A percentile compares a stretch with the other conserved stretches of the same genome.
phyloP scores from a whole-genome alignment of 1,140 invertebrate species.

The Pantala flavescens region DNA sequence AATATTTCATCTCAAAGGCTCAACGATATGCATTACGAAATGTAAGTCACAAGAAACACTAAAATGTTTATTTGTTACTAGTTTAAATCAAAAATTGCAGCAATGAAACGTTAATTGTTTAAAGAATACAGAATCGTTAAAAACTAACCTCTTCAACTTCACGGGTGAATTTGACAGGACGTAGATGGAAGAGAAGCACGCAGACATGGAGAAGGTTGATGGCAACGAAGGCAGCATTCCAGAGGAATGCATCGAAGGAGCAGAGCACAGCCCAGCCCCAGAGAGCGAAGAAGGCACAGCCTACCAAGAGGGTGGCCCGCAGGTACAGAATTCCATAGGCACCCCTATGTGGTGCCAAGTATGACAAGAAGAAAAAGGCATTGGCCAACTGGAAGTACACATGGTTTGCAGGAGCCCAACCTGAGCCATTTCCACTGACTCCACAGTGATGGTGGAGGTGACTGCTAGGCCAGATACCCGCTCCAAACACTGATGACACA shows the following conservation, averaged over 20 bases:
- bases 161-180: constrained; percentile 70
- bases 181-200: constrained; percentile 65
- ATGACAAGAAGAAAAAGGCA: constrained; percentile 66
- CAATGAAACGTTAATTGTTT: too few relatives aligned
- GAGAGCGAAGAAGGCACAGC: constrained; percentile 62
- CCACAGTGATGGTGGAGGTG: neutral
- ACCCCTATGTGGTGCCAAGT: constrained; percentile 60
- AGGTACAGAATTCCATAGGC: constrained; percentile 69
- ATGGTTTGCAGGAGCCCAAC: constrained; percentile 49
- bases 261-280: constrained; percentile 79
- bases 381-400: constrained; percentile 75
- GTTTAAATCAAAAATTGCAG: too few relatives aligned
- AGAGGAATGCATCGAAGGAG: constrained; percentile 72
- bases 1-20: too few relatives aligned
- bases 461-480: neutral
- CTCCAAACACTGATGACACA: constrained; percentile 11
- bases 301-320: constrained; percentile 60
- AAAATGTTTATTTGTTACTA: too few relatives aligned
- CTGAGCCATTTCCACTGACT: constrained; percentile 32
- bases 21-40: too few relatives aligned
- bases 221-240: constrained; percentile 71
- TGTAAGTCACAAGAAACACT: too few relatives aligned
- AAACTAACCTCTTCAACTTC: constrained; percentile 68
- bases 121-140: too few relatives aligned
- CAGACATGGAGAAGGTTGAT: constrained; percentile 75